Conservation (phyloP, 2,888 invertebrate species). For the Melanophora roralis region DNA sequence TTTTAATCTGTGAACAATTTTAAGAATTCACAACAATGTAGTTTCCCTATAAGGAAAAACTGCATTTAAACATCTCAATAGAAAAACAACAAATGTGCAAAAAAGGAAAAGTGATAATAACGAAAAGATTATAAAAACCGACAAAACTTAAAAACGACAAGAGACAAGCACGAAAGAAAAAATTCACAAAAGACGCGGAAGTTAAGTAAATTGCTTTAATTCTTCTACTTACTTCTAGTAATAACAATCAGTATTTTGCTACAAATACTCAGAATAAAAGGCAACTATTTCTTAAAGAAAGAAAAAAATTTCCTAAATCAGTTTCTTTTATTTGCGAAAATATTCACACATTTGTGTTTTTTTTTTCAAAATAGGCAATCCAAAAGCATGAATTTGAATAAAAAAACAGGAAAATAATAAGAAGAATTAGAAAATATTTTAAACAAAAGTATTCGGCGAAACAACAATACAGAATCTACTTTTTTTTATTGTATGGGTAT, state of each 20-base stretch:
- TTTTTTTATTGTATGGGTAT: too few relatives aligned
- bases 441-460: too few relatives aligned
- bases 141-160: conserved; percentile 41
- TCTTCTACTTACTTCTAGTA: conserved; percentile 23
- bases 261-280: too few relatives aligned
- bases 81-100: background rate
- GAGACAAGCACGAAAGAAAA: conserved; percentile 12
- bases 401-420: too few relatives aligned
- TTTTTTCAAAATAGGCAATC: too few relatives aligned
- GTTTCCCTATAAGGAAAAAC: too few relatives aligned
- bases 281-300: background rate
- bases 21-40: background rate
- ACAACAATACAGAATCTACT: too few relatives aligned
- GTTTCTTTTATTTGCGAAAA: conserved; percentile 4
- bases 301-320: background rate
- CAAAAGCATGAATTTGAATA: too few relatives aligned
- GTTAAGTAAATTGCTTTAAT: conserved; percentile 55
- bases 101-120: conserved; percentile 34
- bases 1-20: background rate
- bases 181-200: conserved; percentile 36
- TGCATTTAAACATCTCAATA: background rate
- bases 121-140: conserved; percentile 51
- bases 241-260: too few relatives aligned
- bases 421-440: too few relatives aligned
- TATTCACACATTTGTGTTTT: background rate